Base-by-base conservation (phyloP, 2,888 invertebrate species). In the Ophraella communa region DNA sequence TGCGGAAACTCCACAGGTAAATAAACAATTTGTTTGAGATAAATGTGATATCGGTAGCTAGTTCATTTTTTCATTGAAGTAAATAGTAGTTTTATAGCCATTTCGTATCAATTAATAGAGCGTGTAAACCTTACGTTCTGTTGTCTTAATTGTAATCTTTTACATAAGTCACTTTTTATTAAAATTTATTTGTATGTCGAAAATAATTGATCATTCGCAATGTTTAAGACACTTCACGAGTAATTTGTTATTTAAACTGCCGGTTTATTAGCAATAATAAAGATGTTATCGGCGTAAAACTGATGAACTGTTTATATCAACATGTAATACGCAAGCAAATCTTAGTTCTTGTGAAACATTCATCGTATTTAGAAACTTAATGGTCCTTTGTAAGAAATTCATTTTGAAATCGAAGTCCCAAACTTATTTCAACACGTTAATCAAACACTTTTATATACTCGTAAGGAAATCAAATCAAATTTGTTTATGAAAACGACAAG, bases 1-100 rank as follows among this genome's bases (percentile, higher is more conserved):
- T 27, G 85, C 86, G 65, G 85, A 86, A 65, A 83, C 84, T 62
- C 83, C 85, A 44, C 81, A 83, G 77, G 76, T 81, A 57, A 59
- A 14, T 1, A 51, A 2, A 18, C 7, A n/a, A n/a, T n/a, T n/a
- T n/a, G n/a, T n/a, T n/a, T n/a, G n/a, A n/a, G n/a, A n/a, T n/a
- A n/a, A n/a, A n/a, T n/a, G n/a, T n/a, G n/a, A n/a, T n/a, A n/a
- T n/a, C n/a, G n/a, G n/a, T n/a, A n/a, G n/a, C n/a, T n/a, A n/a
- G n/a, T n/a, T n/a, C n/a, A n/a, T n/a, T n/a, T n/a, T n/a, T n/a
- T n/a, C n/a, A n/a, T n/a, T n/a, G n/a, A n/a, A n/a, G n/a, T n/a
- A n/a, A 44, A 44, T 20, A 44, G 8, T 8, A 18, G 7, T 4
- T 35, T 14, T 35, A 35, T 35, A 4, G 10, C 11, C 4, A 14